Percentiles rank a stretch among this genome's conserved stretches.
phyloP scores from a whole-genome alignment of 2,888 invertebrate genomes.

The Syritta pipiens region DNA sequence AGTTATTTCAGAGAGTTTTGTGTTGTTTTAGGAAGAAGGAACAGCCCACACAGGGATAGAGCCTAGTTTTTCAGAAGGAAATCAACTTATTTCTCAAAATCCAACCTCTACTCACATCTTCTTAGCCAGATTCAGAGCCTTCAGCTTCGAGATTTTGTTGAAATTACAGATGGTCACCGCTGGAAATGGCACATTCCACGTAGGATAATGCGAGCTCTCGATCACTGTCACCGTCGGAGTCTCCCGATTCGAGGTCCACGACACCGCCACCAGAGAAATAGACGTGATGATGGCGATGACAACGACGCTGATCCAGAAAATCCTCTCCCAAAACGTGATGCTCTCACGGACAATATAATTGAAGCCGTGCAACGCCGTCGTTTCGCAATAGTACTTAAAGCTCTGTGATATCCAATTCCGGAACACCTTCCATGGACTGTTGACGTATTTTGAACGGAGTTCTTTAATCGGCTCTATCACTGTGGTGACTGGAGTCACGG shows the following conservation, averaged over 20 bases:
- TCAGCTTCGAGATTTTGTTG: conserved; percentile 80
- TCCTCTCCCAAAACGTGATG: conserved; percentile 81
- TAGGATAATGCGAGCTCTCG: conserved; percentile 81
- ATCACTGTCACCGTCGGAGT: conserved; percentile 83
- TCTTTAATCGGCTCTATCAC: background rate
- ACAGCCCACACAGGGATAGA: too few relatives aligned
- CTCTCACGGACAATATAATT: conserved; percentile 84
- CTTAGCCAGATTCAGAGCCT: conserved; percentile 76
- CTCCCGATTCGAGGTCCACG: conserved; percentile 82
- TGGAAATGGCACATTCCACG: conserved; percentile 82
- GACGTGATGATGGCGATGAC: conserved; percentile 81
- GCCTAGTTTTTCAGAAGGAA: too few relatives aligned
- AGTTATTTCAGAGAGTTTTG: too few relatives aligned
- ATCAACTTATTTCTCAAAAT: background rate
- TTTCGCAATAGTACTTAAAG: conserved; percentile 82
- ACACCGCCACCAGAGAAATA: conserved; percentile 81
- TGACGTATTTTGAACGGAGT: background rate
- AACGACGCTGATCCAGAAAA: conserved; percentile 82
- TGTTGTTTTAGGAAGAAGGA: too few relatives aligned
- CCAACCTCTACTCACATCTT: conserved; percentile 78
- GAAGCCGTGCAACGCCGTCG: conserved; percentile 86
- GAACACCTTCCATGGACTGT: conserved; percentile 50
- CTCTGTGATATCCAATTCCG: conserved; percentile 74
- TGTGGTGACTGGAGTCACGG: conserved; percentile 1
- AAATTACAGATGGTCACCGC: conserved; percentile 82